Base-by-base conservation (phyloP, 2,113 vertebrate species). In the Camarhynchus parvulus region DNA sequence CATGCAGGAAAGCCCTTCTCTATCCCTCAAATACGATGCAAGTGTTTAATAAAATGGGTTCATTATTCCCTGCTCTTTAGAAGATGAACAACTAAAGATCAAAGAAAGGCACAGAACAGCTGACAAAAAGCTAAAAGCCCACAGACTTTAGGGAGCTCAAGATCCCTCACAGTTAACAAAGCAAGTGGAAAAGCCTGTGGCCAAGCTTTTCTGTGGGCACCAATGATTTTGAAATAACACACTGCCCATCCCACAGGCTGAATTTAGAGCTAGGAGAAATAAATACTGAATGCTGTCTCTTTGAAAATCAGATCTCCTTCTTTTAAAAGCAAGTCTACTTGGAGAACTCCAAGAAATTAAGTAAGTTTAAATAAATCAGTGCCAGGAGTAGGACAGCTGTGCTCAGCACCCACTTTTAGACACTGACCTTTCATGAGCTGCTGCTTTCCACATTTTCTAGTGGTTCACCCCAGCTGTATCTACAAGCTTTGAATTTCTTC, bases 31-130 rank as follows among this genome's bases (percentile, higher is more conserved):
- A 92, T 53, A 56, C 0, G 0, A 87, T 61, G 39, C 53, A 91
- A 96, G 33, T 20, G 30, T 79, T 92, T 90, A 95, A 81, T 91
- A 95, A 96, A 95, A 83, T 2, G 11, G 25, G 67, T 58, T 83
- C 28, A 52, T 91, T 81, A 86, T 81, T 86, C 75, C 84, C 61
- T 61, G 15, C 30, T 89, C 90, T 83, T 88, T 46, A 85, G 85
- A 81, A 93, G 83, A 88, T 80, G 75, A 97, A 39, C 44, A 83
- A 72, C 90, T 35, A 63, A 58, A 5, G 37, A 96, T 86, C 76
- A 93, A 75, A 90, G 85, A 31, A 47, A 50, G 27, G 35, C 53
- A 13, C 1, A 8, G 49, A 92, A 42, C 8, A 59, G 80, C 79
- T 73, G 66, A 70, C 55, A 83, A 75, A 84, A 55, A 89, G 72